Base-by-base conservation (phyloP, 2,888 invertebrate species). In the Dioctria rufipes region DNA sequence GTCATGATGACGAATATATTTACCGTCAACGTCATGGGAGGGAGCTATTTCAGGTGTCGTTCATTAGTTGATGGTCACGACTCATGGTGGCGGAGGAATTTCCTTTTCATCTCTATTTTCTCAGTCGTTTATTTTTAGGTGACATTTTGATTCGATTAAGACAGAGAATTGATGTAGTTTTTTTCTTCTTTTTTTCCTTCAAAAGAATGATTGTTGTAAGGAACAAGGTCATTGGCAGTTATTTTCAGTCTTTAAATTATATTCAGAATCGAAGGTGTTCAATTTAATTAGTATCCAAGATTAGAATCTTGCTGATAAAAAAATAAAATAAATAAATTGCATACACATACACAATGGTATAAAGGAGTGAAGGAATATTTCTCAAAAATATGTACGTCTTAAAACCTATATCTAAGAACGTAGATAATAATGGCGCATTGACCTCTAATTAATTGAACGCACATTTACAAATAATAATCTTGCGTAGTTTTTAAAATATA, bases 31-130 rank as follows among this genome's bases (percentile, higher is more conserved):
- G 25, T n/a, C n/a, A 6, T 25, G 25, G 54, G 11, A 11, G 25
- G 25, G 51, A 51, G 69, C 69, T 69, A 69, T 69, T 51, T 69
- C 69, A 69, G 69, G 69, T 69, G 51, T 54, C 37, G 42, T 37
- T 69, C 49, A 54, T 69, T 69, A 51, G 49, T 67, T 13, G 3
- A 6, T 43, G 11, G 51, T 51, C 69, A 69, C 69, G 25, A 25
- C 25, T 25, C 25, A 25, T 25, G 39, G 69, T 39, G 51, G 39
- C 51, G 6, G n/a, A 69, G 39, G 69, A 69, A 51, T 39, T 69
- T 69, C 51, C 11, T 69, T 69, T 49, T 51, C 69, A 69, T 69
- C 69, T 69, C 69, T 69, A 37, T 69, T 51, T 46, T 69, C 69
- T 69, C n/a, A 39, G 39, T 39, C 5, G 25, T 46, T 49, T 69